Conservation (phyloP, 2,113 vertebrate genomes). For the Dasyprocta punctata region DNA sequence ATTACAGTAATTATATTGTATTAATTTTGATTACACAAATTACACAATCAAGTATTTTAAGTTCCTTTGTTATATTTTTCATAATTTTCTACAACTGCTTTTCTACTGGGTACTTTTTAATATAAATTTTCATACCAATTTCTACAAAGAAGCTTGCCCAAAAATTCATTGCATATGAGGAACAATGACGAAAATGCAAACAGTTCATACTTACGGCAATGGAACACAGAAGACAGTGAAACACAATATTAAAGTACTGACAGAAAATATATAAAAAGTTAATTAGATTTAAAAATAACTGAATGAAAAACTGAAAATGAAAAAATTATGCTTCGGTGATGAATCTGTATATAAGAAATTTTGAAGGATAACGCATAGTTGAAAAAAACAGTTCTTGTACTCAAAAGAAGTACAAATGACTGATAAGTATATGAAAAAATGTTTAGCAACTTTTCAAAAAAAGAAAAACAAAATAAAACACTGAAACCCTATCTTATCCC, state of each 20-base stretch:
- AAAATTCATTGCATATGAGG: not conserved
- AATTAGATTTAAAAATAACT: not conserved
- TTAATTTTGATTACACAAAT: not conserved
- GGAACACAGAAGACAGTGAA: not conserved
- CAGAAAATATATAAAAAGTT: not conserved
- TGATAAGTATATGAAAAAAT: not conserved
- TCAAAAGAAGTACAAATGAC: not conserved
- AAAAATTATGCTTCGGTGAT: not conserved
- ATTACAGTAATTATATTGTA: not conserved
- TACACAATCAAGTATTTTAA: not conserved
- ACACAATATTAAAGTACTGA: not conserved
- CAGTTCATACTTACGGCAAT: not conserved
- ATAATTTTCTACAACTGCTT: not conserved
- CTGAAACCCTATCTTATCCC: not conserved
- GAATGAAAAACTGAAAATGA: not conserved
- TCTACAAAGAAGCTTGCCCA: not conserved
- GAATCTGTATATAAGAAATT: not conserved
- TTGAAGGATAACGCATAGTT: not conserved
- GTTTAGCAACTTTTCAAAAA: not conserved
- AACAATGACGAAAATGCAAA: not conserved
- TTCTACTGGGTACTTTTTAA: not conserved
- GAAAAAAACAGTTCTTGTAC: not conserved
- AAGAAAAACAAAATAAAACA: not conserved
- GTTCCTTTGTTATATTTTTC: not conserved
- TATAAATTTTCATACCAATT: not conserved